Evolutionary conservation across 2,797 vertebrate species (phyloP).

Genomic region (Poeciliopsis presidionis): DNA sequence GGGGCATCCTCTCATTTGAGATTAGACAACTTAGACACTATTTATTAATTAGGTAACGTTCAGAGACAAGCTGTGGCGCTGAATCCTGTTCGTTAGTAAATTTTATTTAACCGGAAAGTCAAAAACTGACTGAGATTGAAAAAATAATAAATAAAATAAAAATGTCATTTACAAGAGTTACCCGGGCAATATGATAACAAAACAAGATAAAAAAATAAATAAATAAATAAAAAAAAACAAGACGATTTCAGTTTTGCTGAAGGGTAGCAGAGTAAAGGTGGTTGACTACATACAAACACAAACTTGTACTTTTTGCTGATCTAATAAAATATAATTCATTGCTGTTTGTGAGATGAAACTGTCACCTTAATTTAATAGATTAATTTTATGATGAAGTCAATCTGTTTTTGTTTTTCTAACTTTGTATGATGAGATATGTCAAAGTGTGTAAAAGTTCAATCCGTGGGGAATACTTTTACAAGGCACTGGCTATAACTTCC

Average conservation of each 20-base stretch:
- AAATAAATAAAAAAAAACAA: too few relatives aligned
- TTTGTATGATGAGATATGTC: not conserved
- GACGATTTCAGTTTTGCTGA: not conserved
- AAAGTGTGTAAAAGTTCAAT: not conserved
- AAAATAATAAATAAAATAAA: too few relatives aligned
- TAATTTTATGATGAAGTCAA: too few relatives aligned
- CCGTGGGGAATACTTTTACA: not conserved
- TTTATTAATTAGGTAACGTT: not conserved
- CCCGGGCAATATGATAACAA: too few relatives aligned
- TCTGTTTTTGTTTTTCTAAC: too few relatives aligned
- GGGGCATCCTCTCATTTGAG: not conserved
- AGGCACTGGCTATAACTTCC: constrained; percentile 17
- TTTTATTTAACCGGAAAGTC: not conserved
- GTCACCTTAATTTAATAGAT: too few relatives aligned
- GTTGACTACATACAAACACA: not conserved
- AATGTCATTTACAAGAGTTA: not conserved
- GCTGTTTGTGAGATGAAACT: not conserved
- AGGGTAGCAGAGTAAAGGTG: not conserved
- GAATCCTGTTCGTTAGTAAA: not conserved
- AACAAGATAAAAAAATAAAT: too few relatives aligned
- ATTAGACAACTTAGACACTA: not conserved
- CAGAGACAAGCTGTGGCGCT: not conserved
- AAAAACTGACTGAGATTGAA: not conserved
- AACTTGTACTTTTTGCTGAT: not conserved
- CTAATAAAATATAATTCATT: not conserved